phyloP scores from a whole-genome alignment of 2,888 invertebrate genomes.

The Cybosia mesomella region DNA sequence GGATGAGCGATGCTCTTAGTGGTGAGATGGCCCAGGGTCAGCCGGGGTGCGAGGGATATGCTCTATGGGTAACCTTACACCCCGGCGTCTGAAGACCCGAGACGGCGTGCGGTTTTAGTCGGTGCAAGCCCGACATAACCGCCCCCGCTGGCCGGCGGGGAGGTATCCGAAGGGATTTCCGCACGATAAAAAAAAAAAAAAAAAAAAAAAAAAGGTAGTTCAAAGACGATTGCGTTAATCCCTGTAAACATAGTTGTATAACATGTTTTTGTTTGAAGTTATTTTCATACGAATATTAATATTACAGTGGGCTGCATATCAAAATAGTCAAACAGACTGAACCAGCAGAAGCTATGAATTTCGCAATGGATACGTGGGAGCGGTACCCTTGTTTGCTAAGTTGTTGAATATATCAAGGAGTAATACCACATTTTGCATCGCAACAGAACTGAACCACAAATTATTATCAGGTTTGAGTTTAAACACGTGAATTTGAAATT shows the following conservation, averaged over 20 bases:
- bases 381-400: slow-evolving; percentile 19
- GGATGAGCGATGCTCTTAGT: too few relatives aligned
- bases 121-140: too few relatives aligned
- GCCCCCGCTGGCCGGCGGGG: too few relatives aligned
- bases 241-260: background rate
- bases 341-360: slow-evolving; percentile 20
- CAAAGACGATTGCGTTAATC: background rate
- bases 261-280: background rate
- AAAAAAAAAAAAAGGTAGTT: too few relatives aligned
- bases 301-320: slow-evolving; percentile 13
- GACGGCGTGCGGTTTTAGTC: too few relatives aligned
- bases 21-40: too few relatives aligned
- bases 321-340: slow-evolving; percentile 18
- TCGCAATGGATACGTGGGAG: slow-evolving; percentile 14
- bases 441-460: background rate
- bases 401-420: slow-evolving; percentile 17
- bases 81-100: too few relatives aligned
- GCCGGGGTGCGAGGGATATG: too few relatives aligned
- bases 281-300: slow-evolving; percentile 12
- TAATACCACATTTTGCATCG: slow-evolving; percentile 9
- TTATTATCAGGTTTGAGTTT: background rate
- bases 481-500: background rate
- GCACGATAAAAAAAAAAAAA: too few relatives aligned
- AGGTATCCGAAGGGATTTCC: too few relatives aligned
- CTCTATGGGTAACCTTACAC: too few relatives aligned